phyloP scores from a whole-genome alignment of 2,113 vertebrate genomes.

The Eurystomus gularis region DNA sequence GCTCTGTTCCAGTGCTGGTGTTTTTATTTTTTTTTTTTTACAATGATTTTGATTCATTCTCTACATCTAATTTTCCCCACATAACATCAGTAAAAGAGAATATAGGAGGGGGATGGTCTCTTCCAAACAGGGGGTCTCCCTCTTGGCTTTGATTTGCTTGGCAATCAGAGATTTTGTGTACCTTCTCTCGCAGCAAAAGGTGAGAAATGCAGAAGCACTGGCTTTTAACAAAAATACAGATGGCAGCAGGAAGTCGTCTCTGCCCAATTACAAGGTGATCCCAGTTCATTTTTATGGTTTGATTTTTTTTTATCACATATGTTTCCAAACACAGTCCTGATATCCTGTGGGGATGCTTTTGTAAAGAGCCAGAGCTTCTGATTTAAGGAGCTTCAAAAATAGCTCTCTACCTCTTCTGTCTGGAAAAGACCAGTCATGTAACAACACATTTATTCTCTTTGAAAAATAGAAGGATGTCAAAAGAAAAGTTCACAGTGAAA shows the following conservation, averaged over 20 bases:
- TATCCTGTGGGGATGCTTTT: conserved; percentile 82
- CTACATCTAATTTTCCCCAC: conserved; percentile 69
- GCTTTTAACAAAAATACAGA: conserved; percentile 72
- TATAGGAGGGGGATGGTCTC: conserved; percentile 67
- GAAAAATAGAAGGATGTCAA: conserved; percentile 78
- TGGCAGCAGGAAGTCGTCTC: conserved; percentile 76
- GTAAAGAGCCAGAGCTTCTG: conserved; percentile 81
- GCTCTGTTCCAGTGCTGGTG: conserved; percentile 17
- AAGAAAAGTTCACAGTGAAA: conserved; percentile 77
- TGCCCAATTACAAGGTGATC: conserved; percentile 83
- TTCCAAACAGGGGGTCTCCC: conserved; percentile 73
- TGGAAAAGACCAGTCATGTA: conserved; percentile 73
- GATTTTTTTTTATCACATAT: conserved; percentile 80
- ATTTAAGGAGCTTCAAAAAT: conserved; percentile 82
- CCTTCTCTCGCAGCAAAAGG: conserved; percentile 71
- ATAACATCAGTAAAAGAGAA: conserved; percentile 66
- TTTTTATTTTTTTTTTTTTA: conserved; percentile 36
- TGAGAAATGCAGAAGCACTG: conserved; percentile 70
- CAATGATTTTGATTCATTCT: conserved; percentile 61
- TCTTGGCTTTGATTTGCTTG: conserved; percentile 73
- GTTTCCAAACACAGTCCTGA: conserved; percentile 79
- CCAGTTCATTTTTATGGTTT: conserved; percentile 80
- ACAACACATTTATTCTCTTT: conserved; percentile 78
- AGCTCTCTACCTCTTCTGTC: conserved; percentile 75
- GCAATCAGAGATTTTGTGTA: conserved; percentile 77